A percentile compares a stretch with the other conserved stretches of the same genome.
Evolutionary conservation across 2,113 vertebrate species (phyloP).

Genomic region (Boulengerochromis microlepis): DNA sequence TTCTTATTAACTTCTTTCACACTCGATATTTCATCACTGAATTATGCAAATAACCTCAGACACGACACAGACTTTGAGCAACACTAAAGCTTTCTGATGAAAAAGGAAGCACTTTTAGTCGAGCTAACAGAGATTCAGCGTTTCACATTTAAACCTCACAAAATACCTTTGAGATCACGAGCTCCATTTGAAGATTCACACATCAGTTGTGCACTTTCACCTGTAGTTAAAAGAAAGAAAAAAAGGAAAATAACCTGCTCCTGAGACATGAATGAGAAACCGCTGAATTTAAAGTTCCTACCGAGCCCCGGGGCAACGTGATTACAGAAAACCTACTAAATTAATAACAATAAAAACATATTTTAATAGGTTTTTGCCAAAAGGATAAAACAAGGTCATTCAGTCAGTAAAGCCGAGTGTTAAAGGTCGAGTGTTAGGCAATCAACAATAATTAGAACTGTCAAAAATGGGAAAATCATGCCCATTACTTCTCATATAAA

Average conservation of each 20-base stretch:
- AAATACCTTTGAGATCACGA: background rate
- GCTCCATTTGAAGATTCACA: background rate
- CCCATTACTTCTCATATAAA: background rate
- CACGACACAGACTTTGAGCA: background rate
- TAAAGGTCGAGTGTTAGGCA: background rate
- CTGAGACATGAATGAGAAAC: background rate
- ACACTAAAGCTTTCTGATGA: background rate
- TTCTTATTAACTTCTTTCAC: background rate
- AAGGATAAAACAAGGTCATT: background rate
- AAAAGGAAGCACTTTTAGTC: background rate
- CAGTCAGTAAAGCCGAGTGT: background rate
- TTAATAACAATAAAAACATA: background rate
- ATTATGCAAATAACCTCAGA: background rate
- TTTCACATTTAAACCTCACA: background rate
- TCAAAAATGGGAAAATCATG: background rate
- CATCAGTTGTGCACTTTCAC: background rate
- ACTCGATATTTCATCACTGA: background rate
- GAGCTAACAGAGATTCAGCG: background rate
- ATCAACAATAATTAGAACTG: background rate
- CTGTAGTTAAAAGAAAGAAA: background rate
- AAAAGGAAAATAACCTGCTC: background rate
- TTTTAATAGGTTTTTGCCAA: background rate
- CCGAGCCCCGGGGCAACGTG: fast-evolving
- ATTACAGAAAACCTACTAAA: background rate
- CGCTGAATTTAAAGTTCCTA: background rate